These are phyloP conservation scores for Hedya salicella DNA, from an alignment of 2,888 invertebrate genomes.

Conservation along the genomic window DNA sequence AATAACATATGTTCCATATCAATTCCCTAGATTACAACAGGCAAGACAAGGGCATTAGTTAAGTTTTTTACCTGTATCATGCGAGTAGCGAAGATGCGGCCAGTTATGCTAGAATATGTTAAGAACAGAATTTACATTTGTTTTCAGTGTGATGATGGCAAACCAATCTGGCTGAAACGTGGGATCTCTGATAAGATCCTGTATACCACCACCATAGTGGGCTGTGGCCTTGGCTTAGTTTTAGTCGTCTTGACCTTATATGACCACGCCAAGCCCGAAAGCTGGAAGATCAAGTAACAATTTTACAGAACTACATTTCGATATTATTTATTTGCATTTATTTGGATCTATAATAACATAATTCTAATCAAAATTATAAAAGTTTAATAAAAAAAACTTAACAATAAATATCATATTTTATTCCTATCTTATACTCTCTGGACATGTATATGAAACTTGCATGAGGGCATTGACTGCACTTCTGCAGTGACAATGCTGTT, in stretches of 20 bases:
- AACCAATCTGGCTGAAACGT: slow-evolving; percentile 65
- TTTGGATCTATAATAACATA: neutral
- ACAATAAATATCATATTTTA: slow-evolving; percentile 40
- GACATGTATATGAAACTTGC: slow-evolving; percentile 96
- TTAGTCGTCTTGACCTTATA: slow-evolving; percentile 48
- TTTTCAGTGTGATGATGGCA: slow-evolving; percentile 62
- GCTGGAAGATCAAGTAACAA: slow-evolving; percentile 50
- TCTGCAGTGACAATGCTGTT: slow-evolving; percentile 98
- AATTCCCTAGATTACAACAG: no score
- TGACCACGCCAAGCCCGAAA: slow-evolving; percentile 55
- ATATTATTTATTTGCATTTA: slow-evolving; percentile 14
- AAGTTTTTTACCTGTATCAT: no score
- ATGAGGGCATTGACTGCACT: slow-evolving; percentile 95
- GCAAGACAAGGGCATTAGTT: no score
- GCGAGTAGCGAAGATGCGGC: no score
- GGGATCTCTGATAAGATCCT: slow-evolving; percentile 61
- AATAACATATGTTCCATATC: no score
- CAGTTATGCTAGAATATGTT: neutral
- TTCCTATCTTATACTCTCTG: slow-evolving; percentile 85
- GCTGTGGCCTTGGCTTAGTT: slow-evolving; percentile 50
- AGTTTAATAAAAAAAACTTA: slow-evolving; percentile 15
- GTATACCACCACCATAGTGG: slow-evolving; percentile 53
- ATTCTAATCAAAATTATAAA: slow-evolving; percentile 4
- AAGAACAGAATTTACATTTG: neutral
- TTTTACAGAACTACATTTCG: slow-evolving; percentile 35